A percentile compares a stretch with the other conserved stretches of the same genome.
Conservation (phyloP, 2,113 vertebrate species). For the Urocolius indicus region DNA sequence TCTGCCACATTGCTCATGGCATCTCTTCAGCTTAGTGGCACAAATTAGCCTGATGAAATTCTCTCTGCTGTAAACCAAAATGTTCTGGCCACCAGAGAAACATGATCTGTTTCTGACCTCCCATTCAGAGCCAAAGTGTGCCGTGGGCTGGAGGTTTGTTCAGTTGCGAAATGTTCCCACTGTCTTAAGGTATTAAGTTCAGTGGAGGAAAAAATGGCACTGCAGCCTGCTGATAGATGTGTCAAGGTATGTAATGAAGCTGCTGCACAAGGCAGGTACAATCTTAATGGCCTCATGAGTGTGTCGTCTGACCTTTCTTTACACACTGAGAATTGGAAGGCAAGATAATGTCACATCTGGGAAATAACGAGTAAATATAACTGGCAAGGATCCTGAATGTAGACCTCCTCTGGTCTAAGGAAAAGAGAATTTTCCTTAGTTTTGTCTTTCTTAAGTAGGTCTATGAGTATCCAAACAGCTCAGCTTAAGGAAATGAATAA, state of each 20-base stretch:
- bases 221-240: neutral
- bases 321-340: neutral
- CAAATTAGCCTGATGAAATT: neutral
- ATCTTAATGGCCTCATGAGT: neutral
- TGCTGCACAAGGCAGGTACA: neutral
- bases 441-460: neutral
- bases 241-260: constrained; percentile 5
- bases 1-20: neutral
- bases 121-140: neutral
- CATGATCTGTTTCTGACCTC: neutral
- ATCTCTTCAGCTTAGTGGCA: neutral
- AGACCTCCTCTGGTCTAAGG: neutral
- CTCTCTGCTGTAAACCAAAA: neutral
- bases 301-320: neutral
- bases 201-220: neutral
- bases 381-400: neutral
- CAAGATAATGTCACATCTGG: constrained; percentile 24
- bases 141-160: neutral
- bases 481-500: neutral
- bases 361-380: neutral
- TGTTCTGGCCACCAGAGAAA: neutral
- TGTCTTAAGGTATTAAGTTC: neutral
- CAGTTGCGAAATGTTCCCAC: neutral
- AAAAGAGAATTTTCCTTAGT: neutral
- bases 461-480: neutral